Evolutionary conservation across 2,888 invertebrate genomes (phyloP).

Genomic region (Carterocephalus palaemon): DNA sequence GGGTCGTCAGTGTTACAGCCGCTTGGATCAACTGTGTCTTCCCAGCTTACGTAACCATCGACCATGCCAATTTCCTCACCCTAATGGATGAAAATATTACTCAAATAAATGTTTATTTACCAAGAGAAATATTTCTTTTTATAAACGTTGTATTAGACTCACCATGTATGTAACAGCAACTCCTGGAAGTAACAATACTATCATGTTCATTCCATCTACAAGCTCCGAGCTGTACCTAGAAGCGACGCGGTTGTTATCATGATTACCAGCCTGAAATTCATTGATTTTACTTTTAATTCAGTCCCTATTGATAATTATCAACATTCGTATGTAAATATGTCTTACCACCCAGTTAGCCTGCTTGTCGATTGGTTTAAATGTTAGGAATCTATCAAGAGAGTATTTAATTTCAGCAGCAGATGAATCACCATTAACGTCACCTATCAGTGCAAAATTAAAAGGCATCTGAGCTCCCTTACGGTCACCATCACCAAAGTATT

Average conservation of each 20-base stretch:
- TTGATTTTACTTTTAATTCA: background rate
- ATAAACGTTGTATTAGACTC: slow-evolving; percentile 32
- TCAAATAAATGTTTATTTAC: background rate
- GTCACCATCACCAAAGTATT: slow-evolving; percentile 81
- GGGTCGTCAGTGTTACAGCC: slow-evolving; percentile 78
- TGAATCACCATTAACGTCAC: slow-evolving; percentile 76
- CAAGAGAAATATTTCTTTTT: background rate
- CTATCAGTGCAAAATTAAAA: slow-evolving; percentile 87
- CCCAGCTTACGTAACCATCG: slow-evolving; percentile 78
- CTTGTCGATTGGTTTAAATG: slow-evolving; percentile 79
- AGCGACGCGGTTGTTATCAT: slow-evolving; percentile 85
- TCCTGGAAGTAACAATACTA: slow-evolving; percentile 89
- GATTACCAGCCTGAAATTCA: slow-evolving; percentile 84
- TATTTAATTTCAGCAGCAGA: slow-evolving; percentile 80
- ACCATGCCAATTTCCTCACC: slow-evolving; percentile 88
- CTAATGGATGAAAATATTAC: slow-evolving; percentile 42
- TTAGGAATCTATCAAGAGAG: slow-evolving; percentile 81
- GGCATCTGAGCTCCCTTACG: slow-evolving; percentile 84
- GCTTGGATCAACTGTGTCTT: slow-evolving; percentile 80
- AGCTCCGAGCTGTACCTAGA: slow-evolving; percentile 83
- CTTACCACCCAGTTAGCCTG: slow-evolving; percentile 89
- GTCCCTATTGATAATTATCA: background rate
- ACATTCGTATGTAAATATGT: background rate
- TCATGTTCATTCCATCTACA: slow-evolving; percentile 90
- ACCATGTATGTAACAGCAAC: slow-evolving; percentile 91